Conservation (phyloP, 1,140 invertebrate species). For the Cyphomyrmex costatus region DNA sequence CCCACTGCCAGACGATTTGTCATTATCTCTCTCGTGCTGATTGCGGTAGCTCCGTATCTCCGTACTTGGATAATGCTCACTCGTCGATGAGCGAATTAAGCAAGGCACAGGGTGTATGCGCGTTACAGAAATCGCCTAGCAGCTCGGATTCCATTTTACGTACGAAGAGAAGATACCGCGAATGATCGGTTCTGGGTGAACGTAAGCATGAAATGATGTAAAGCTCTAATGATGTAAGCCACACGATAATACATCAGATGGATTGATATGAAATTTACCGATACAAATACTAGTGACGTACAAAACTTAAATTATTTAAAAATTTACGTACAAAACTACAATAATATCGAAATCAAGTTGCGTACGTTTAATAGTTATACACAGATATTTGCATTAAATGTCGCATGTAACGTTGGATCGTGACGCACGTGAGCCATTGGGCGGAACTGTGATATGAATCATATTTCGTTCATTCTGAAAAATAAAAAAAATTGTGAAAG, state of each 20-base stretch:
- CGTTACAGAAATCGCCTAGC: slow-evolving; percentile 49
- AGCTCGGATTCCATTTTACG: slow-evolving; percentile 40
- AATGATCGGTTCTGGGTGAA: slow-evolving; percentile 2
- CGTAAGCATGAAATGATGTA: slow-evolving; percentile 41
- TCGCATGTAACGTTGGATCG: neutral
- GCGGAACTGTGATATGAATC: neutral
- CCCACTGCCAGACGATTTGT: slow-evolving; percentile 63
- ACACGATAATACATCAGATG: slow-evolving; percentile 40
- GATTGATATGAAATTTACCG: slow-evolving; percentile 25
- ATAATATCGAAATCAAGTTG: neutral
- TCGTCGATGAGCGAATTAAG: slow-evolving; percentile 70
- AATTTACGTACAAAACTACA: neutral
- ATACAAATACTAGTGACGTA: neutral
- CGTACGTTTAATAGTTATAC: slow-evolving; percentile 13
- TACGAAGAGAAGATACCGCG: slow-evolving; percentile 25
- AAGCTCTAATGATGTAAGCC: slow-evolving; percentile 32
- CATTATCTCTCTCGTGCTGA: slow-evolving; percentile 70
- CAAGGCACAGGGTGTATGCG: slow-evolving; percentile 11
- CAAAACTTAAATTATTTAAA: no score
- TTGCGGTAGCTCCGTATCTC: slow-evolving; percentile 54
- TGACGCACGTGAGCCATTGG: neutral
- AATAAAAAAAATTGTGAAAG: slow-evolving; percentile 17
- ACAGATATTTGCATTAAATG: slow-evolving; percentile 35
- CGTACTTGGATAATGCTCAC: slow-evolving; percentile 57
- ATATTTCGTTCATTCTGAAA: slow-evolving; percentile 1